These are phyloP conservation scores for Drosophila prostipennis DNA, from an alignment of 2,888 invertebrate genomes.

Conservation along the genomic window DNA sequence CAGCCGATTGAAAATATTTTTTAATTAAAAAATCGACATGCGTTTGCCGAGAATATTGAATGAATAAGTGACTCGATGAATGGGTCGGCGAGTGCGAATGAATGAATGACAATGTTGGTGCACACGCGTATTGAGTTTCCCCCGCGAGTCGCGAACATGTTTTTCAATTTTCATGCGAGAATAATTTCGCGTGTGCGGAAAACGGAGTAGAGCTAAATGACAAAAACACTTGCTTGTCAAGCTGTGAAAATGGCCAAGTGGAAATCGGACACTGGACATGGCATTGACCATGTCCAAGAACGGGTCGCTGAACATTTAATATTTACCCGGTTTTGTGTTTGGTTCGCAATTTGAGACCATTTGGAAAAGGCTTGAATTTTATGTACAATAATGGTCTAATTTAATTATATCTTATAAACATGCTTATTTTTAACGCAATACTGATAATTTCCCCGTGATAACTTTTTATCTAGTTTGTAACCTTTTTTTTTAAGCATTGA, in stretches of 20 bases:
- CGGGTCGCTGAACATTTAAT: constrained; percentile 11
- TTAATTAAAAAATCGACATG: constrained; percentile 70
- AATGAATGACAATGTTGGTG: constrained; percentile 49
- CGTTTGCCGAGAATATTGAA: constrained; percentile 55
- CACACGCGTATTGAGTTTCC: constrained; percentile 74
- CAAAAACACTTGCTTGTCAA: constrained; percentile 40
- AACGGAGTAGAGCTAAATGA: constrained; percentile 48
- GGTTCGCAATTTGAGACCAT: not conserved
- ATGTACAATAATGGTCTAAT: no score
- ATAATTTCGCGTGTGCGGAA: constrained; percentile 70
- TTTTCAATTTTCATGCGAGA: constrained; percentile 76
- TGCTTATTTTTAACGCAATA: no score
- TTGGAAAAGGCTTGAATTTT: no score
- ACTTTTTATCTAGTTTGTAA: not conserved
- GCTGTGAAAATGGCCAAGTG: constrained; percentile 40
- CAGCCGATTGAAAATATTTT: constrained; percentile 46
- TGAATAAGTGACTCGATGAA: constrained; percentile 46
- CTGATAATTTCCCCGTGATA: no score
- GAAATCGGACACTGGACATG: constrained; percentile 36
- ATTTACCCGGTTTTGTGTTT: not conserved
- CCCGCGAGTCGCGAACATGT: constrained; percentile 64
- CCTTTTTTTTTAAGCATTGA: no score
- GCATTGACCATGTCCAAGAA: constrained; percentile 43
- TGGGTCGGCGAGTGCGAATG: constrained; percentile 35
- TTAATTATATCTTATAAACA: no score